Conservation (phyloP, 2,797 vertebrate species). For the Rhynchotus rufescens region DNA sequence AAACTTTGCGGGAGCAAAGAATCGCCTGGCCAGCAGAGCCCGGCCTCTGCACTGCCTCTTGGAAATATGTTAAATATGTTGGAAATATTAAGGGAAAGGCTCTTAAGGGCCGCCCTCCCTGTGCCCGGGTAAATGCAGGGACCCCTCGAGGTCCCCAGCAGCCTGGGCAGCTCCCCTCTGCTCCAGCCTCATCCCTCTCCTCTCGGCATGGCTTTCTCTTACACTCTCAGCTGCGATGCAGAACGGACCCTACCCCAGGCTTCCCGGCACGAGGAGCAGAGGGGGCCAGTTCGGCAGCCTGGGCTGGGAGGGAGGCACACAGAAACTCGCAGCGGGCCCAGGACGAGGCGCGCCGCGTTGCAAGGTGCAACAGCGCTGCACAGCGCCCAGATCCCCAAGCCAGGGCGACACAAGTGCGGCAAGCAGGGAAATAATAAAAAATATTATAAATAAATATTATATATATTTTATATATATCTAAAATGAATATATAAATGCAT, state of each 20-base stretch:
- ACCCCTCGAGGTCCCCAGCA: too few species aligned
- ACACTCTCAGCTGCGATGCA: background rate
- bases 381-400: constrained; percentile 17
- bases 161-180: background rate
- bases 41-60: background rate
- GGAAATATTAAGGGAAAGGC: background rate
- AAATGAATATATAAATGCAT: too few species aligned
- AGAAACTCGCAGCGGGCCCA: background rate
- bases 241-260: background rate
- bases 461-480: too few species aligned
- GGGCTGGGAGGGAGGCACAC: background rate
- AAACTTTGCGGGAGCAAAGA: background rate
- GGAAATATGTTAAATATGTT: fast-evolving
- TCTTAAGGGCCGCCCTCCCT: background rate
- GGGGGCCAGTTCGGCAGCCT: background rate
- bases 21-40: background rate
- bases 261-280: background rate
- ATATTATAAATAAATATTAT: too few species aligned
- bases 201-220: background rate
- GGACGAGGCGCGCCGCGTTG: constrained; percentile 22
- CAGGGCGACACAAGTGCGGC: constrained; percentile 32
- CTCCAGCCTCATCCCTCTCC: background rate
- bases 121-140: background rate
- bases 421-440: background rate
- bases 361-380: background rate